Evolutionary conservation across 2,797 vertebrate genomes (phyloP).

Genomic region (Cetoscarus ocellatus): DNA sequence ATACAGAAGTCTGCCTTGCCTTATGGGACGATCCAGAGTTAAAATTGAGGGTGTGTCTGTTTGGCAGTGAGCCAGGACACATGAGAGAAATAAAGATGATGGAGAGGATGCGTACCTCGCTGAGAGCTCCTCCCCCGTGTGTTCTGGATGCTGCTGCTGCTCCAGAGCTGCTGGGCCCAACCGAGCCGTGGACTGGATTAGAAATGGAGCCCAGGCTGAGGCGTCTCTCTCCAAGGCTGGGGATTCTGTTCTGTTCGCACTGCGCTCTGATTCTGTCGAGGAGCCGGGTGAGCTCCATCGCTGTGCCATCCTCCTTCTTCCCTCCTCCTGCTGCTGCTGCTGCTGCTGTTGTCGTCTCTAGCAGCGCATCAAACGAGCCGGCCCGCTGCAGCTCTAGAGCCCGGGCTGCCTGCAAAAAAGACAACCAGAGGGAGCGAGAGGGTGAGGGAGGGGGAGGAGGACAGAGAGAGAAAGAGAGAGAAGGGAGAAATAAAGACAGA

Average conservation of each 20-base stretch:
- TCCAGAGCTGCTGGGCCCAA: conserved; percentile 55
- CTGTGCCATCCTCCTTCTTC: conserved; percentile 93
- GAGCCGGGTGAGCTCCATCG: conserved; percentile 93
- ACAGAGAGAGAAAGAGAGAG: background rate
- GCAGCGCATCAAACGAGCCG: conserved; percentile 82
- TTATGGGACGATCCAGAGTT: conserved; percentile 20
- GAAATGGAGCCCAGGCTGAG: conserved; percentile 46
- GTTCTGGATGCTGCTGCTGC: conserved; percentile 46
- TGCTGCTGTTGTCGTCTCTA: conserved; percentile 75
- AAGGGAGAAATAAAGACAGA: background rate
- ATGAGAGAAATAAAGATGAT: conserved; percentile 30
- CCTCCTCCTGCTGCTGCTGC: conserved; percentile 51
- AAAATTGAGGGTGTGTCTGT: conserved; percentile 70
- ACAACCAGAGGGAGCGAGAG: conserved; percentile 55
- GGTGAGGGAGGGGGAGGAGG: conserved; percentile 20
- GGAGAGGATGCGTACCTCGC: conserved; percentile 84
- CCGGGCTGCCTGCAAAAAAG: conserved; percentile 82
- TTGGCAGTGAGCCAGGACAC: conserved; percentile 54
- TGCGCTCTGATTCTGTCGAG: conserved; percentile 90
- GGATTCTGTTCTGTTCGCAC: conserved; percentile 84
- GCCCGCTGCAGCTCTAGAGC: conserved; percentile 85
- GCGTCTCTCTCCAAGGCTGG: conserved; percentile 57
- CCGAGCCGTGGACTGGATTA: conserved; percentile 55
- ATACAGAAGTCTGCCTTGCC: conserved; percentile 16
- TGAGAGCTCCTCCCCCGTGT: conserved; percentile 71